Evolutionary conservation across 2,113 vertebrate species (phyloP).

Genomic region (Mungos mungo): DNA sequence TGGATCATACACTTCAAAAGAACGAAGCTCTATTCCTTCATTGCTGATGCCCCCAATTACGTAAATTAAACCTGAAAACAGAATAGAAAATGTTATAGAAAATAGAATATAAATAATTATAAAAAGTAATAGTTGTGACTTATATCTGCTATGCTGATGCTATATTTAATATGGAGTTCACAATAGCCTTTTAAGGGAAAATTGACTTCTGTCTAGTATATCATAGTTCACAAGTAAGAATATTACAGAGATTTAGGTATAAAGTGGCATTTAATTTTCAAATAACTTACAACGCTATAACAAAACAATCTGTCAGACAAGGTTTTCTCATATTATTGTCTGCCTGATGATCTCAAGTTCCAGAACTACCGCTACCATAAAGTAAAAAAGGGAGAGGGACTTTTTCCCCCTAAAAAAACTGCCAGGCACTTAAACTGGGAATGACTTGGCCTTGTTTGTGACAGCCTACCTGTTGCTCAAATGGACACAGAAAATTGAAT

Average conservation of each 20-base stretch:
- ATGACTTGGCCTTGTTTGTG: neutral
- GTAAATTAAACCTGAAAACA: slow-evolving; percentile 93
- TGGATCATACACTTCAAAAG: slow-evolving; percentile 95
- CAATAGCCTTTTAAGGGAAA: slow-evolving; percentile 15
- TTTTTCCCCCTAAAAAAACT: neutral
- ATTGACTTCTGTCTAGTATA: neutral
- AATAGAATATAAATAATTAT: slow-evolving; percentile 4
- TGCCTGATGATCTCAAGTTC: neutral
- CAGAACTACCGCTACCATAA: neutral
- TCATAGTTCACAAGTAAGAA: slow-evolving; percentile 31
- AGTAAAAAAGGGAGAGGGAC: neutral
- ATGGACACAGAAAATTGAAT: neutral
- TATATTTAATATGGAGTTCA: slow-evolving; percentile 21
- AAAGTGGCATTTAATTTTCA: slow-evolving; percentile 29
- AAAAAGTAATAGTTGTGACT: neutral
- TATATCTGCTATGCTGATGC: neutral
- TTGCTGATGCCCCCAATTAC: slow-evolving; percentile 95
- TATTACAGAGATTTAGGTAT: slow-evolving; percentile 33
- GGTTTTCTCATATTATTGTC: neutral
- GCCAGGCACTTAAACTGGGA: neutral
- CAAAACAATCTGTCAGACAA: slow-evolving; percentile 43
- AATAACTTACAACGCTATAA: neutral
- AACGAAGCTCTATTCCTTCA: slow-evolving; percentile 93
- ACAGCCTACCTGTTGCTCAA: neutral
- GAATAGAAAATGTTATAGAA: slow-evolving; percentile 13